A percentile compares a stretch with the other conserved stretches of the same genome.
Conservation (phyloP, 2,113 vertebrate species). For the Macaca mulatta region DNA sequence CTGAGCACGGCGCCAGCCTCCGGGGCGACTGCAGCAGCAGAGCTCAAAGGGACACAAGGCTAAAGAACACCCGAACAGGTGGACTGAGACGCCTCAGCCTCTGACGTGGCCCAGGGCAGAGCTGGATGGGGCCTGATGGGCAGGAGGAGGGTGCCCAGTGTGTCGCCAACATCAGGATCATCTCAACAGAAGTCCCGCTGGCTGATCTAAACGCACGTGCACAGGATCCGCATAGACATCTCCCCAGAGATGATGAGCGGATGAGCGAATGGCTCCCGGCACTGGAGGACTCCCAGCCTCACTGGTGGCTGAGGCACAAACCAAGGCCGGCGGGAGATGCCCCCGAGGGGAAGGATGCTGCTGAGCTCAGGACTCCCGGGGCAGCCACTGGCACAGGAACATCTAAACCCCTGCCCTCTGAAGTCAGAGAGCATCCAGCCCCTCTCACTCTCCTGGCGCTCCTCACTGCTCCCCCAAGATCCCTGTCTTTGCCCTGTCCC, state of each 20-base stretch:
- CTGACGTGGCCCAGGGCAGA: background rate
- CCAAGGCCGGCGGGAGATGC: background rate
- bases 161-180: background rate
- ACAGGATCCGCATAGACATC: background rate
- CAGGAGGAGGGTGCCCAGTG: background rate
- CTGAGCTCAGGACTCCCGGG: background rate
- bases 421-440: background rate
- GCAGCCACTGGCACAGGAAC: background rate
- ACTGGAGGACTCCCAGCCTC: fast-evolving
- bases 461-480: background rate
- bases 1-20: background rate
- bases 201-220: background rate
- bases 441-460: background rate
- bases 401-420: background rate
- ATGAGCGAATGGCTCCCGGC: fast-evolving
- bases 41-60: too few relatives aligned
- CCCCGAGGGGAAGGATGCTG: fast-evolving
- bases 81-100: background rate
- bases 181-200: background rate
- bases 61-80: background rate
- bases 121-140: background rate
- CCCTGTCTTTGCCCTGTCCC: background rate
- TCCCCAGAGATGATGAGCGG: background rate
- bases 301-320: background rate
- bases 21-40: too few relatives aligned